A percentile compares a stretch with the other conserved stretches of the same genome.
These are phyloP conservation scores for Drosophila nigricruria DNA, from an alignment of 2,888 invertebrate genomes.

Conservation along the genomic window DNA sequence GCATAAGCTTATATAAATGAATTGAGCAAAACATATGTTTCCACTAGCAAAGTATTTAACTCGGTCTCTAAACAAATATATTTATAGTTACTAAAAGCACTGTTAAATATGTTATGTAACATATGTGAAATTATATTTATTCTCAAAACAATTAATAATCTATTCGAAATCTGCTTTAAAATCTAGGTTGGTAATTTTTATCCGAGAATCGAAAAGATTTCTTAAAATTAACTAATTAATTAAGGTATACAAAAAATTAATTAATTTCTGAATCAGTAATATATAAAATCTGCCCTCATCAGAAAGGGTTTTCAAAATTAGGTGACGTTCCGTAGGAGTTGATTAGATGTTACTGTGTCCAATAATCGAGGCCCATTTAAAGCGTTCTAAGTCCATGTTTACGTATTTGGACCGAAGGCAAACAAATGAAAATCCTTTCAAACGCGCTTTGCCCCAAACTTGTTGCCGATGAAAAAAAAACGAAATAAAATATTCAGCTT, in stretches of 20 bases:
- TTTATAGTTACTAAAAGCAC: not conserved
- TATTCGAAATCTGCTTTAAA: no score
- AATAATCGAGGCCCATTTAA: conserved; percentile 22
- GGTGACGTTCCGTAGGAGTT: not conserved
- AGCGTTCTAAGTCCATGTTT: conserved; percentile 26
- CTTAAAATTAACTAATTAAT: no score
- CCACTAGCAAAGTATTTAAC: not conserved
- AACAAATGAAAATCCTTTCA: conserved; percentile 48
- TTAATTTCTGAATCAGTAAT: not conserved
- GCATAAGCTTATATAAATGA: not conserved
- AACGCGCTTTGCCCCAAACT: conserved; percentile 23
- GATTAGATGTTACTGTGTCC: conserved; percentile 19
- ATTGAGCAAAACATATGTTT: not conserved
- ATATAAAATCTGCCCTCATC: not conserved
- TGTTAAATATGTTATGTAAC: no score
- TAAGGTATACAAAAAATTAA: not conserved
- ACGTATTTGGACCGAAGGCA: conserved; percentile 24
- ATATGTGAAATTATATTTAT: no score
- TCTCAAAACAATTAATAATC: no score
- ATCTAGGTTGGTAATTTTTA: no score
- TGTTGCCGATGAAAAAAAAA: conserved; percentile 9
- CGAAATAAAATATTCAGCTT: not conserved
- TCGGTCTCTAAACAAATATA: not conserved
- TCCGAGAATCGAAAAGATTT: no score
- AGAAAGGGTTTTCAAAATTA: not conserved